phyloP scores from a whole-genome alignment of 2,888 invertebrate genomes.

The Lasioglossum morio region DNA sequence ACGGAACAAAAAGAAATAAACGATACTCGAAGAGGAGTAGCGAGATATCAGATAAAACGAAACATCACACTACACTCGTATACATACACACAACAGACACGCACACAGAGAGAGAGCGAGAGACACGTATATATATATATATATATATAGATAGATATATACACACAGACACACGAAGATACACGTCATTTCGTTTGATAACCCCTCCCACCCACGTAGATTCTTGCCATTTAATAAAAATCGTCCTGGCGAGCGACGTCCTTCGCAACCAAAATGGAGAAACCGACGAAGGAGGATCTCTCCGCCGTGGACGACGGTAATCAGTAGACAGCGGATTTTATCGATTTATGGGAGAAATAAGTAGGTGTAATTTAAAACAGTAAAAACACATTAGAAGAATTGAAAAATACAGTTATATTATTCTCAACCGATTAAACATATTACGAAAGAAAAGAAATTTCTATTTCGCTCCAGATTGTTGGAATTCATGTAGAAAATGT shows the following conservation, averaged over 20 bases:
- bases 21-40: slow-evolving; percentile 60
- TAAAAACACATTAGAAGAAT: too few relatives aligned
- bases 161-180: slow-evolving; percentile 19
- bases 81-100: background rate
- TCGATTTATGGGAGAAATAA: too few relatives aligned
- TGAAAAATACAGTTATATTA: too few relatives aligned
- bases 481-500: too few relatives aligned
- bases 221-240: slow-evolving; percentile 76
- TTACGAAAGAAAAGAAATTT: too few relatives aligned
- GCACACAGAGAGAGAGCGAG: background rate
- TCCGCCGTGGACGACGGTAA: slow-evolving; percentile 70
- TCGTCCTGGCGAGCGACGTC: slow-evolving; percentile 59
- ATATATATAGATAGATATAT: too few relatives aligned
- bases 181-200: slow-evolving; percentile 62
- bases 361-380: too few relatives aligned
- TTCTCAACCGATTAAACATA: too few relatives aligned
- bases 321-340: slow-evolving; percentile 65
- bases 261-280: slow-evolving; percentile 18
- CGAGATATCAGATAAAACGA: slow-evolving; percentile 41
- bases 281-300: slow-evolving; percentile 40
- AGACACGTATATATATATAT: background rate
- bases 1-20: slow-evolving; percentile 46
- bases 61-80: slow-evolving; percentile 61
- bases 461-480: too few relatives aligned
- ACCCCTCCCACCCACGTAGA: slow-evolving; percentile 55